A percentile compares a stretch with the other conserved stretches of the same genome.
These are phyloP conservation scores for Pocillopora verrucosa DNA, from an alignment of 64 coral and sea anemone genomes.

Conservation along the genomic window DNA sequence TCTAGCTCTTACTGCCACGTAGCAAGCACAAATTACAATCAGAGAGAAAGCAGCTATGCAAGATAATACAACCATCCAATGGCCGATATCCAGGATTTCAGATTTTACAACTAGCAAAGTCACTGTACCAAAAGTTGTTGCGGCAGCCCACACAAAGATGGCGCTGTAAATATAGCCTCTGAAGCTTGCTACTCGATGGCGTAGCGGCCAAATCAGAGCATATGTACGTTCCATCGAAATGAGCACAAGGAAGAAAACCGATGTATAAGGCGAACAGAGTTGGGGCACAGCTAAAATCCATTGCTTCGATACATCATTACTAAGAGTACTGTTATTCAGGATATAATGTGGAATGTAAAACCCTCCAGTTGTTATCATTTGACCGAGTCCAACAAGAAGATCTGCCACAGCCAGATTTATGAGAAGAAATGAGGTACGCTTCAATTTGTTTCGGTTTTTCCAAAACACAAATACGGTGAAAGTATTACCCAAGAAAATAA, in stretches of 20 bases:
- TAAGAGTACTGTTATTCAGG: background rate
- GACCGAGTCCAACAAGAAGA: background rate
- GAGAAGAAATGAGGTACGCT: constrained; percentile 1
- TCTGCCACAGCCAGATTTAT: constrained; percentile 8
- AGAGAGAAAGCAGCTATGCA: background rate
- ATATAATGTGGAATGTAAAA: background rate
- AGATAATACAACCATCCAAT: background rate
- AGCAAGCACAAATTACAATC: background rate
- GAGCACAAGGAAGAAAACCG: background rate
- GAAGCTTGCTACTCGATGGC: constrained; percentile 35
- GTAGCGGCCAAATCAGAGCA: constrained; percentile 31
- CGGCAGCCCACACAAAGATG: background rate
- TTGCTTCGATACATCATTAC: no score
- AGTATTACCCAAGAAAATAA: background rate
- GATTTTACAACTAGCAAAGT: background rate
- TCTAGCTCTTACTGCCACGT: background rate
- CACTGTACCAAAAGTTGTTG: background rate
- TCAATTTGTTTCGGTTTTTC: background rate
- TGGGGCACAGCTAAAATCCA: background rate
- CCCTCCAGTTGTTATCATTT: background rate
- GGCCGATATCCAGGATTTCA: background rate
- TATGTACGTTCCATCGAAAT: background rate
- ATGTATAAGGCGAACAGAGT: background rate
- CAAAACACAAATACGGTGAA: constrained; percentile 7
- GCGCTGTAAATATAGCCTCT: constrained; percentile 18